Percentiles rank a stretch among this genome's conserved stretches.
phyloP scores from a whole-genome alignment of 2,797 vertebrate species.

The Cyprinella venusta region DNA sequence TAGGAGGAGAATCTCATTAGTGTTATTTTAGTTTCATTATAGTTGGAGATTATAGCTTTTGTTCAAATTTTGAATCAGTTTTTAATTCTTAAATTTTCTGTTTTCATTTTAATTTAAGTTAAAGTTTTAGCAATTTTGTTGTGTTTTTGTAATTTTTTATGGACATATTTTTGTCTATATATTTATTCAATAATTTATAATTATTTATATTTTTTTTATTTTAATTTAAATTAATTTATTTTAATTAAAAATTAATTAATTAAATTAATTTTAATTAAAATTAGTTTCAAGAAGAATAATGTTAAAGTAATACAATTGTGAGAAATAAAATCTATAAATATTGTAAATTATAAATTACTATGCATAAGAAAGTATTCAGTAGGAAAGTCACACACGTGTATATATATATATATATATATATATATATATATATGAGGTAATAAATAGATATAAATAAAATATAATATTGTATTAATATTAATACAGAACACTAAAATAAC shows the following conservation, averaged over 20 bases:
- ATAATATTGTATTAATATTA: background rate
- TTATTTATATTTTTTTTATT: background rate
- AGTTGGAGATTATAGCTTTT: background rate
- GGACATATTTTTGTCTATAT: background rate
- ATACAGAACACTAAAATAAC: background rate
- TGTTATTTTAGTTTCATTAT: background rate
- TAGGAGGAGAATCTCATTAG: background rate
- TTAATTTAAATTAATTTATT: no score
- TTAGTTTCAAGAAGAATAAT: no score
- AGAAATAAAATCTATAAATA: background rate
- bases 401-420: no score
- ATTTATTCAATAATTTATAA: background rate
- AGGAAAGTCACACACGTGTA: no score
- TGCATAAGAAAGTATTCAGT: background rate
- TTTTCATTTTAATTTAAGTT: no score
- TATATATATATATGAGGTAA: background rate
- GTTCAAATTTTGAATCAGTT: background rate
- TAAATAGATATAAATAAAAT: background rate
- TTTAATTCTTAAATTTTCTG: background rate
- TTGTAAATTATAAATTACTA: background rate
- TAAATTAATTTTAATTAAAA: no score
- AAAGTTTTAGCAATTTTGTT: no score
- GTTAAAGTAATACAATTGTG: background rate
- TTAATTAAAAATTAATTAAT: no score
- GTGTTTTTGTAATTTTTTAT: no score